Percentiles rank a stretch among this genome's conserved stretches.
Conservation (phyloP, 2,888 invertebrate genomes). For the Polydrusus tereticollis region DNA sequence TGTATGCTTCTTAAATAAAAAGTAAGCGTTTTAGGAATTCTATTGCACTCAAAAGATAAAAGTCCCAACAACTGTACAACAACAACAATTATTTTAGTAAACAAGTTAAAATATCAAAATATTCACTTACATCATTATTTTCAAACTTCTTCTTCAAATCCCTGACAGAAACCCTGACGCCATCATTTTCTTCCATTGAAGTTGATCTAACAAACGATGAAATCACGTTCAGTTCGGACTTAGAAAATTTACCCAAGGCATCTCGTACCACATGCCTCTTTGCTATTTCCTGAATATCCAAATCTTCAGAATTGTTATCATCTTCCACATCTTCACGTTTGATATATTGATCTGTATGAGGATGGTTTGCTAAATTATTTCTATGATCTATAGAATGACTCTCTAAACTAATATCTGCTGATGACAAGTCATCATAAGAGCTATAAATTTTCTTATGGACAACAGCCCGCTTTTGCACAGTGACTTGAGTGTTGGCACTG, state of each 20-base stretch:
- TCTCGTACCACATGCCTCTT: constrained; percentile 53
- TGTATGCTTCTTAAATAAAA: too few relatives aligned
- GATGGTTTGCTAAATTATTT: constrained; percentile 37
- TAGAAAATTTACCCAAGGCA: constrained; percentile 58
- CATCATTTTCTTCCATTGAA: constrained; percentile 38
- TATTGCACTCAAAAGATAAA: too few relatives aligned
- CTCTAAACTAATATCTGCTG: constrained; percentile 36
- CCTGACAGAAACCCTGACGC: constrained; percentile 56
- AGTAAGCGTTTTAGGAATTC: too few relatives aligned
- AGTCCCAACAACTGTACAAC: too few relatives aligned
- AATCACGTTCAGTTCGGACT: constrained; percentile 50
- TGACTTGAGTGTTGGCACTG: background rate
- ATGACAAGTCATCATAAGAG: constrained; percentile 28
- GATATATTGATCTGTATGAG: background rate
- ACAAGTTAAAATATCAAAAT: too few relatives aligned
- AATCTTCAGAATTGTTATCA: constrained; percentile 35
- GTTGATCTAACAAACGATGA: constrained; percentile 12
- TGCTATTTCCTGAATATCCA: constrained; percentile 52
- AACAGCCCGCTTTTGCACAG: background rate
- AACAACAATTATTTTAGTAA: too few relatives aligned
- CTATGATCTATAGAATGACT: background rate
- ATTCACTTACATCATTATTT: constrained; percentile 57
- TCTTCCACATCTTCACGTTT: constrained; percentile 1
- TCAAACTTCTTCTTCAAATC: constrained; percentile 61
- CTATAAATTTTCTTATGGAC: background rate